Percentiles rank a stretch among this genome's conserved stretches.
phyloP scores from a whole-genome alignment of 2,797 vertebrate species.

The Anomalospiza imberbis region DNA sequence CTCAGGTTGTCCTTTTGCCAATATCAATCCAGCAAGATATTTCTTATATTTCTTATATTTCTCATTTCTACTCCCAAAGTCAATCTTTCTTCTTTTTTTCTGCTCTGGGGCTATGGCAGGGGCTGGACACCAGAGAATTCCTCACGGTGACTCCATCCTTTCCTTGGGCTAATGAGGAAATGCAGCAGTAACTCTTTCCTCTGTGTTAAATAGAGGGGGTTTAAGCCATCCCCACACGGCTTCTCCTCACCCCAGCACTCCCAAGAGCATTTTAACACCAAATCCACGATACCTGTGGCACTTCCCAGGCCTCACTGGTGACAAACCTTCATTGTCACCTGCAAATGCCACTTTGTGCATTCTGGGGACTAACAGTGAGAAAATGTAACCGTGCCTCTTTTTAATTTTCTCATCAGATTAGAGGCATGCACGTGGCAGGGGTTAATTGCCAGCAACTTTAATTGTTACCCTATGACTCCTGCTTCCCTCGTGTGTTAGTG shows the following conservation, averaged over 20 bases:
- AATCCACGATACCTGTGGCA: not conserved
- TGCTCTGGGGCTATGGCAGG: not conserved
- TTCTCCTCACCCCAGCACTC: not conserved
- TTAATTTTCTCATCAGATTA: conserved; percentile 69
- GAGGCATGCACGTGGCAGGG: conserved; percentile 53
- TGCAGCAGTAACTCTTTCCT: not conserved
- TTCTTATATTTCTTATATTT: not conserved
- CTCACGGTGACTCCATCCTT: not conserved
- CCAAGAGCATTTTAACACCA: conserved; percentile 30
- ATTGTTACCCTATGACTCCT: conserved; percentile 72
- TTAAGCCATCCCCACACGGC: not conserved
- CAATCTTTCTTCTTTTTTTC: not conserved
- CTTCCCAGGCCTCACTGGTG: not conserved
- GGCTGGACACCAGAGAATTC: not conserved
- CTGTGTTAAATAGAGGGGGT: not conserved
- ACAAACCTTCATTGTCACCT: conserved; percentile 31
- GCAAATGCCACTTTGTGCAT: conserved; percentile 28
- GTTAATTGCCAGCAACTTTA: conserved; percentile 78
- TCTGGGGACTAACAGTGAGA: conserved; percentile 39
- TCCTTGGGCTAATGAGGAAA: not conserved
- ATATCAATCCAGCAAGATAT: not conserved
- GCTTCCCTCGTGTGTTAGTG: conserved; percentile 66
- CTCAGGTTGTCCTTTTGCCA: not conserved
- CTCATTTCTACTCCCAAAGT: not conserved
- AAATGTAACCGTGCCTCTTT: conserved; percentile 44